Evolutionary conservation across 2,797 vertebrate species (phyloP), one percentile per base, ranked within the genome.

Genomic region (Pogonophryne albipinna): DNA sequence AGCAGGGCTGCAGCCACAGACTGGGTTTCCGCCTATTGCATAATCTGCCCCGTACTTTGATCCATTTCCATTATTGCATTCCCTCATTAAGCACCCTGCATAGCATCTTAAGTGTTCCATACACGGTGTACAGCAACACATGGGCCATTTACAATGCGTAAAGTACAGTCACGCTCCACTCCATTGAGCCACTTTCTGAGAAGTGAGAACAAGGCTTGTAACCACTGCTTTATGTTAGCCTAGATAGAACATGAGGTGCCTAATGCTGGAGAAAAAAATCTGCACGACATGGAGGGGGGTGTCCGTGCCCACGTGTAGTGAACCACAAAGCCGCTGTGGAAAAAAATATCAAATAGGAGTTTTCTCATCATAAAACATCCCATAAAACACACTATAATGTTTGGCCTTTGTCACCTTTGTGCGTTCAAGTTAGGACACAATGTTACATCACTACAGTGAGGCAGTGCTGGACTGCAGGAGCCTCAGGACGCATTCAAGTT

Each of bases 1-100:
- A 77, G 73, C 84, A 14, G 61, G 74, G 41, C 78, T 23, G 71
- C 81, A n/a, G 80, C 82, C 73, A 57, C 83, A 87, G 74, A 87
- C n/a, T 20, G 77, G 88, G 78, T 91, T 90, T 94, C 87, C 84
- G 58, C 56, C 20, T 63, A 87, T 95, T 95, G 92, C 94, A 91
- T 95, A 93, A 95, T 86, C 82, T 71, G 10, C 61, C 66, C 65
- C n/a, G 0, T 72, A 85, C 74, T 87, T 78, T 82, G 84, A 90
- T 86, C 74, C 66, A 58, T 64, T 90, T 79, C 60, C 66, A 87
- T 93, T 88, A 90, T 87, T 90, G 84, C 44, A 90, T 88, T 88
- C 6, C 86, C 74, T 68, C 75, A 72, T 89, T 89, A 91, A 71
- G 87, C 86, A 92, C 89, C 89, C 66, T 55, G 23, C 49, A 44